Conservation (phyloP, 2,113 vertebrate genomes). For the Cyprinodon brontotheroides region DNA sequence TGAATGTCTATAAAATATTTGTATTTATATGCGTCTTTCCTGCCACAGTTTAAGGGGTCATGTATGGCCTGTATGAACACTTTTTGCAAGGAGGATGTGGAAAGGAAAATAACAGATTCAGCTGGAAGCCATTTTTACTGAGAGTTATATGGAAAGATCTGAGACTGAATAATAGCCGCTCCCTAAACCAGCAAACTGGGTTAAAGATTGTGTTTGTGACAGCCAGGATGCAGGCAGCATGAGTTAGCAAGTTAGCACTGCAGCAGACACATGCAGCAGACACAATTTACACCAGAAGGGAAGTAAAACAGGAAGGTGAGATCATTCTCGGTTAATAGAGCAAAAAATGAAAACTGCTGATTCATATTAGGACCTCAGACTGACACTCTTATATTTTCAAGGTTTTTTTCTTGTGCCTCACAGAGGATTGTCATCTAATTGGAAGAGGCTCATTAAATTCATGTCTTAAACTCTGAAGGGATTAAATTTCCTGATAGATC, state of each 20-base stretch:
- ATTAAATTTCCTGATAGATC: conserved; percentile 8
- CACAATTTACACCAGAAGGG: not conserved
- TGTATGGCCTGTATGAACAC: not conserved
- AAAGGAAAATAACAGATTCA: not conserved
- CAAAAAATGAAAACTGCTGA: not conserved
- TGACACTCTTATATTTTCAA: not conserved
- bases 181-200: not conserved
- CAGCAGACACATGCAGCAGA: not conserved
- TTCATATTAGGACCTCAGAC: not conserved
- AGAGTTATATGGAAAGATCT: not conserved
- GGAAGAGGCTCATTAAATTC: conserved; percentile 3
- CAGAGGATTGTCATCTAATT: not conserved
- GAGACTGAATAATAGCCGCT: not conserved
- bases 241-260: not conserved
- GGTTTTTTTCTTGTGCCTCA: not conserved
- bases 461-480: conserved; percentile 12
- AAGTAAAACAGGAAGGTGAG: conserved; percentile 4
- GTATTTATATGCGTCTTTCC: not conserved
- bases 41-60: not conserved
- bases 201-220: not conserved
- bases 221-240: not conserved
- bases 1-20: conserved; percentile 6
- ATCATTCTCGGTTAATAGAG: conserved; percentile 9
- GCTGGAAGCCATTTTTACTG: not conserved
- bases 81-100: not conserved